Evolutionary conservation across 2,888 invertebrate species (phyloP), one percentile per base, ranked within the genome.

Genomic region (Rhodophaea formosa): DNA sequence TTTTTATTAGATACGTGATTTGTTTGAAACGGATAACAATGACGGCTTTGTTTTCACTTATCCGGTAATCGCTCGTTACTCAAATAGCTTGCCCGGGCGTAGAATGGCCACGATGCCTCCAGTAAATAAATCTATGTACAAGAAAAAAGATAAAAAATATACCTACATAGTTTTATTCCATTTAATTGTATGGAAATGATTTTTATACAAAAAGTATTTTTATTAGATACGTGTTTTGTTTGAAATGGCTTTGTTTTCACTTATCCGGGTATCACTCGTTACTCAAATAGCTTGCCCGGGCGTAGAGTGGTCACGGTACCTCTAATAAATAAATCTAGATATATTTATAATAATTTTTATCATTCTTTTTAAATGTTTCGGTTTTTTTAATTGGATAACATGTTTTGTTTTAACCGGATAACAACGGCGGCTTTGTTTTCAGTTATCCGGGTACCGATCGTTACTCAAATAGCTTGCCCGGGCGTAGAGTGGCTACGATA

Each of bases 11-110:
- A 23, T 5, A 23, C 5, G 23, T 23, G 5, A 3, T 69, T 66
- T 80, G 77, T 80, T 79, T 80, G 80, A 76, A 77, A 23, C 56
- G 59, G 56, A 52, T 55, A 59, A 59, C 59, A 58, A 54, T 52
- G 29, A 29, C 23, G 32, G 58, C 43, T 58, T 53, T 57, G 57
- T 47, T 57, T 58, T 54, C 58, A 58, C 54, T 58, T 54, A 57
- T 54, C 58, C 54, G 43, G 53, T 15, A 29, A 32, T 14, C 32
- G 30, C 44, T 58, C 51, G 58, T 51, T 58, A 55, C 45, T 42
- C 49, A 57, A 46, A 53, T 44, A 58, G 43, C 53, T 42, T 29
- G 39, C 53, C 23, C 53, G 53, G 39, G 23, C 12, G 53, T 53
- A 53, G 42, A 42, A 42, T 23, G 39, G 23, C 53, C 17, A 49